These are phyloP conservation scores for Thamnaconus septentrionalis DNA, from an alignment of 2,113 vertebrate species.

Conservation along the genomic window DNA sequence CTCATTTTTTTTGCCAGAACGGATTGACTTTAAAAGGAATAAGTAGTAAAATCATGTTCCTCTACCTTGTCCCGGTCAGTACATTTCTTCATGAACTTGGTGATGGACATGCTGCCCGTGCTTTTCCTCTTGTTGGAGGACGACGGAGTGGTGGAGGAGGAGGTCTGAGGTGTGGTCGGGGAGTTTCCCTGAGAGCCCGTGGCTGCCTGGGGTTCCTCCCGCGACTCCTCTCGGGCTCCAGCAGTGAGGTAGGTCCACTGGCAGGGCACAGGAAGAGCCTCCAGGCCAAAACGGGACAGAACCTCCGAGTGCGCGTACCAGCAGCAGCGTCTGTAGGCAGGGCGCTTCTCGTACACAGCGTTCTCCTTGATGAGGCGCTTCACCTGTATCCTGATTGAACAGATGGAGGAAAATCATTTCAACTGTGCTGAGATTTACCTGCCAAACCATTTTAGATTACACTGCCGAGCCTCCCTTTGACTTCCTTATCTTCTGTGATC, in stretches of 20 bases:
- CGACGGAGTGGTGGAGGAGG: constrained; percentile 32
- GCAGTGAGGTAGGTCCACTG: constrained; percentile 89
- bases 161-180: constrained; percentile 63
- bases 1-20: background rate
- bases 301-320: constrained; percentile 92
- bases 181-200: constrained; percentile 66
- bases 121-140: constrained; percentile 82
- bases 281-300: constrained; percentile 80
- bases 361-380: constrained; percentile 88
- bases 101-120: constrained; percentile 89
- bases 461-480: too few relatives aligned
- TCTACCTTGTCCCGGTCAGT: constrained; percentile 78
- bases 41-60: background rate
- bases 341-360: constrained; percentile 91
- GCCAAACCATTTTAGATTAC: too few relatives aligned
- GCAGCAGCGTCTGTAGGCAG: constrained; percentile 82
- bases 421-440: too few relatives aligned
- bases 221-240: constrained; percentile 72
- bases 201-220: constrained; percentile 75
- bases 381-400: constrained; percentile 79
- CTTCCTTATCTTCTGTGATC: too few relatives aligned
- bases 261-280: constrained; percentile 88
- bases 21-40: background rate
- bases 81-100: constrained; percentile 91
- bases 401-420: background rate